Conservation (phyloP, 2,113 vertebrate species). For the Pao palembangensis region DNA sequence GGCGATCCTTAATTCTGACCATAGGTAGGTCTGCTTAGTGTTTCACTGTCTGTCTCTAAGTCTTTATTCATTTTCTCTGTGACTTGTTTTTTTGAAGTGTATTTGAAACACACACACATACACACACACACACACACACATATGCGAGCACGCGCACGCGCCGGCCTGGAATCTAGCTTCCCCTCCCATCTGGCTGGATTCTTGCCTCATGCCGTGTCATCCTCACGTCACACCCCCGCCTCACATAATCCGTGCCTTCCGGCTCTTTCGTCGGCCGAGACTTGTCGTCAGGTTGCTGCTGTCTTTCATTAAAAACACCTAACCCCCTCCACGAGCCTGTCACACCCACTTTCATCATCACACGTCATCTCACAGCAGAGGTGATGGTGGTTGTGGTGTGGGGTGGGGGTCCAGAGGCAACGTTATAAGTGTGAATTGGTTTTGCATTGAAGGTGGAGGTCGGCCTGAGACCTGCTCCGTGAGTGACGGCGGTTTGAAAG, state of each 20-base stretch:
- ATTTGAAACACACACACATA: constrained; percentile 37
- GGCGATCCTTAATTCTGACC: constrained; percentile 67
- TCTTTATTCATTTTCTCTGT: constrained; percentile 57
- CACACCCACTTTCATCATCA: constrained; percentile 3
- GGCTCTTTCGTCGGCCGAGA: constrained; percentile 22
- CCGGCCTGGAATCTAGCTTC: constrained; percentile 36
- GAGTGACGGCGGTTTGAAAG: constrained; percentile 14
- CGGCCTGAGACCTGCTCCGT: constrained; percentile 9
- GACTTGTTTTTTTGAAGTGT: constrained; percentile 48
- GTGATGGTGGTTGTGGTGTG: no score
- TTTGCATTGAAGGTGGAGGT: constrained; percentile 35
- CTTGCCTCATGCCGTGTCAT: constrained; percentile 57
- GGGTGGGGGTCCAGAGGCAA: no score
- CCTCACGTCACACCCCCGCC: constrained; percentile 33
- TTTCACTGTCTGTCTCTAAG: constrained; percentile 66
- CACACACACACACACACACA: constrained; percentile 21
- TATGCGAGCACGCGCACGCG: constrained; percentile 22
- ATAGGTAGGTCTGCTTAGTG: constrained; percentile 76
- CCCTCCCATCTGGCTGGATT: constrained; percentile 49
- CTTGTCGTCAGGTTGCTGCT: constrained; percentile 27
- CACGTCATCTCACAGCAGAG: constrained; percentile 9
- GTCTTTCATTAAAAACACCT: constrained; percentile 48
- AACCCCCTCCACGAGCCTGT: background rate
- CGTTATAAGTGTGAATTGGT: no score
- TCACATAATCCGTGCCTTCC: constrained; percentile 34